These are phyloP conservation scores for Dynastes grantii DNA, from an alignment of 2,888 invertebrate species.

Conservation along the genomic window DNA sequence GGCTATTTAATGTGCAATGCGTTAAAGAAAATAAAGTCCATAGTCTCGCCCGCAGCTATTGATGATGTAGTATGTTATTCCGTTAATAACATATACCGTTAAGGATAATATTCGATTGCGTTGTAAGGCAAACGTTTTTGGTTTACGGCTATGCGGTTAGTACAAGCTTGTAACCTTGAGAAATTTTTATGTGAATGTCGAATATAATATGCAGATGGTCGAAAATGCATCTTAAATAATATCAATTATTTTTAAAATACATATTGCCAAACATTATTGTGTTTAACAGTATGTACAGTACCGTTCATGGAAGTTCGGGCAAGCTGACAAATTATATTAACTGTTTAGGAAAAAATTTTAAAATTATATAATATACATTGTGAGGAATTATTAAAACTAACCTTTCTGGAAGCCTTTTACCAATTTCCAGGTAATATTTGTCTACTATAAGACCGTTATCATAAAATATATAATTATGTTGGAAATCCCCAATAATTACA, in stretches of 20 bases:
- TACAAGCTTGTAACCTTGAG: background rate
- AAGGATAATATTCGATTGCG: conserved; percentile 40
- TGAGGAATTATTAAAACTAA: no score
- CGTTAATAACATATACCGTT: conserved; percentile 41
- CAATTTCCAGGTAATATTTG: no score
- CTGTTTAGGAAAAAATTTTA: no score
- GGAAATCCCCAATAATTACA: no score
- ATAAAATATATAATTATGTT: no score
- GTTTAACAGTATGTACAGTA: background rate
- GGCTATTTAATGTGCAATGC: background rate
- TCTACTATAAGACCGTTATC: no score
- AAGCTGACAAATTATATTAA: no score
- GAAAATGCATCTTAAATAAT: background rate
- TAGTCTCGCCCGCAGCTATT: conserved; percentile 23
- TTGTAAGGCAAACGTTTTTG: conserved; percentile 8
- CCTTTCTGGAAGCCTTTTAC: no score
- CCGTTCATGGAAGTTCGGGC: no score
- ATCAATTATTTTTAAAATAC: no score
- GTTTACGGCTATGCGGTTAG: conserved; percentile 6
- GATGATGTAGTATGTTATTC: conserved; percentile 21
- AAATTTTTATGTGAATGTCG: background rate
- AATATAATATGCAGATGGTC: background rate
- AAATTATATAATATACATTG: no score
- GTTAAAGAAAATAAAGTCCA: background rate
- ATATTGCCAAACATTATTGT: background rate